Evolutionary conservation across 1,140 invertebrate genomes (phyloP).

Genomic region (Drosophila navojoa): DNA sequence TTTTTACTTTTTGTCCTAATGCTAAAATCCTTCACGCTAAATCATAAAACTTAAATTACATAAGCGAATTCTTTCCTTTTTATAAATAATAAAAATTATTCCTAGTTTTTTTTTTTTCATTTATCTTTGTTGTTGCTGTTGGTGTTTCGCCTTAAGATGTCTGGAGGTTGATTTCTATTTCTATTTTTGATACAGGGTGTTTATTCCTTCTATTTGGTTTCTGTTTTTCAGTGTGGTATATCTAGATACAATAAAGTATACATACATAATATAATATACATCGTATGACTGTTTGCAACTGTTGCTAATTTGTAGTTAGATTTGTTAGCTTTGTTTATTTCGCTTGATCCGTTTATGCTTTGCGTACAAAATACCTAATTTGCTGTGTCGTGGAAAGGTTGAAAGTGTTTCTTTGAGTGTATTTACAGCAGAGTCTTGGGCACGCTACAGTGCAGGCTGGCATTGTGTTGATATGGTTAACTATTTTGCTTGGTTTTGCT

Average conservation of each 20-base stretch:
- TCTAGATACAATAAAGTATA: constrained; percentile 37
- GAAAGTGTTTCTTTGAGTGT: constrained; percentile 32
- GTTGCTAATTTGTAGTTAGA: constrained; percentile 9
- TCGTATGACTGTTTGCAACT: constrained; percentile 17
- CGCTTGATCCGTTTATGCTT: constrained; percentile 16
- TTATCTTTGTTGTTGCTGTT: constrained; percentile 19
- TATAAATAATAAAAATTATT: constrained; percentile 55
- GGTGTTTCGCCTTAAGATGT: constrained; percentile 41
- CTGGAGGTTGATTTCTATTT: constrained; percentile 29
- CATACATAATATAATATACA: constrained; percentile 33
- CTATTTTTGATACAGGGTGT: constrained; percentile 31
- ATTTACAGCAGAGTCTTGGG: constrained; percentile 41
- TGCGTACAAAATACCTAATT: constrained; percentile 59
- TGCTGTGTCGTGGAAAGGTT: constrained; percentile 24
- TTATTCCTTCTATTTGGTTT: constrained; percentile 7
- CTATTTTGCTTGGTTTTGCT: neutral
- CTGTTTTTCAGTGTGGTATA: constrained; percentile 1
- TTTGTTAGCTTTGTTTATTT: constrained; percentile 4
- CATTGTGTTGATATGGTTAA: constrained; percentile 33
- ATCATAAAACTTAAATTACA: constrained; percentile 66
- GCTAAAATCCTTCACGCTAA: constrained; percentile 51
- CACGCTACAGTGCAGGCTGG: constrained; percentile 39
- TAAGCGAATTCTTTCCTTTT: constrained; percentile 69
- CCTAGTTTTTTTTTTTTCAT: constrained; percentile 10
- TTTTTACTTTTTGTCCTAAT: constrained; percentile 16